Evolutionary conservation across 2,888 invertebrate species (phyloP).

Genomic region (Apoda limacodes): DNA sequence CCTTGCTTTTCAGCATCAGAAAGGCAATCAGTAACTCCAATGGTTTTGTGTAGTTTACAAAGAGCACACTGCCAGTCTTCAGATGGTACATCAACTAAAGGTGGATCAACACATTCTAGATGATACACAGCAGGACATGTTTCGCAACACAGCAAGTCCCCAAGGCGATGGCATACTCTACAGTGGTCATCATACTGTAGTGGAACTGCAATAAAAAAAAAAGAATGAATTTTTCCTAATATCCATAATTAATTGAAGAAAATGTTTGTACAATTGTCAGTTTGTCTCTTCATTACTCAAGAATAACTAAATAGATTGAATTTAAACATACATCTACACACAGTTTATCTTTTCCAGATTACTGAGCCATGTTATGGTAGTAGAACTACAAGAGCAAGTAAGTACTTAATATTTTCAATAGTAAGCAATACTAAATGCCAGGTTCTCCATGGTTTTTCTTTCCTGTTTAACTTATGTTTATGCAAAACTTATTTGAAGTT

Average conservation of each 20-base stretch:
- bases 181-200: constrained; percentile 95
- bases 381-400: too few species aligned
- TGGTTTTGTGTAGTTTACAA: constrained; percentile 91
- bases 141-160: constrained; percentile 96
- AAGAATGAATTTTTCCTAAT: too few species aligned
- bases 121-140: constrained; percentile 99
- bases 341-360: too few species aligned
- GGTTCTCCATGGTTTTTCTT: too few species aligned
- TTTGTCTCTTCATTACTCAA: background rate
- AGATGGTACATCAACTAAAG: constrained; percentile 92
- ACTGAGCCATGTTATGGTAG: too few species aligned
- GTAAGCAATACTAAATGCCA: too few species aligned
- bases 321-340: too few species aligned
- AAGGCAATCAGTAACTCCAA: constrained; percentile 94
- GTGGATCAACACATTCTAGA: constrained; percentile 95
- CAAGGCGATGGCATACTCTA: constrained; percentile 90
- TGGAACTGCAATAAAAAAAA: constrained; percentile 67
- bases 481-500: too few species aligned
- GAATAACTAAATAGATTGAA: constrained; percentile 9
- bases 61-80: constrained; percentile 98
- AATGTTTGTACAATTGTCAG: too few species aligned
- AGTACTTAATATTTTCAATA: too few species aligned
- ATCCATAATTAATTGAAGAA: too few species aligned
- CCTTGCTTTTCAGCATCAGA: constrained; percentile 93
- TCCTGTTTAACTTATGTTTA: too few species aligned